Conservation (phyloP, 1,140 invertebrate species). For the Rhopalosiphum maidis region DNA sequence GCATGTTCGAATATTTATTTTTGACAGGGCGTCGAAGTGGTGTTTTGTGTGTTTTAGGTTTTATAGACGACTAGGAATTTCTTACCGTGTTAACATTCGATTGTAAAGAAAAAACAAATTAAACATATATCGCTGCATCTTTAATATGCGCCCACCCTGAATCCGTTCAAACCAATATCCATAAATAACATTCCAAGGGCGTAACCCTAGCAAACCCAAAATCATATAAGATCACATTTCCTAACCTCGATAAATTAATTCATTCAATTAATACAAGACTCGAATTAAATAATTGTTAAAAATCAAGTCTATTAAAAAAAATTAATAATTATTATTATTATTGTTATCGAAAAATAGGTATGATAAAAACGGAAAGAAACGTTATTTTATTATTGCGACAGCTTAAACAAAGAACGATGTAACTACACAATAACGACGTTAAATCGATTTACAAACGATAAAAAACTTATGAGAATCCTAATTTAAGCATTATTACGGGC, state of each 20-base stretch:
- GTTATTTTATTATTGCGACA: background rate
- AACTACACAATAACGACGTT: background rate
- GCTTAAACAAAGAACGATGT: constrained; percentile 5
- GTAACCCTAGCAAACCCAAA: background rate
- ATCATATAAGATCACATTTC: background rate
- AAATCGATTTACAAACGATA: constrained; percentile 34
- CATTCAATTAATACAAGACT: background rate
- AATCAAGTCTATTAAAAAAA: background rate
- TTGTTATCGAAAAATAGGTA: background rate
- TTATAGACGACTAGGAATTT: background rate
- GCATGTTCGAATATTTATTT: constrained; percentile 49
- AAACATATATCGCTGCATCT: background rate
- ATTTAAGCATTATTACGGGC: constrained; percentile 8
- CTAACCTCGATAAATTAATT: background rate
- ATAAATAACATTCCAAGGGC: constrained; percentile 2
- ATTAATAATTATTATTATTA: background rate
- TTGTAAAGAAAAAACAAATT: constrained; percentile 13
- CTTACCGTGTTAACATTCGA: background rate
- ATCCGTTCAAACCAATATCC: background rate
- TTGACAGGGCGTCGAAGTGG: background rate
- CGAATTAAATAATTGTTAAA: background rate
- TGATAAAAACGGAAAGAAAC: background rate
- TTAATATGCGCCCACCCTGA: constrained; percentile 6
- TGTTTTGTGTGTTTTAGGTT: constrained; percentile 29
- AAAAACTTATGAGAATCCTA: background rate